Conservation (phyloP, 35 echinoderm and acorn worm species). For the Amphiura filiformis region DNA sequence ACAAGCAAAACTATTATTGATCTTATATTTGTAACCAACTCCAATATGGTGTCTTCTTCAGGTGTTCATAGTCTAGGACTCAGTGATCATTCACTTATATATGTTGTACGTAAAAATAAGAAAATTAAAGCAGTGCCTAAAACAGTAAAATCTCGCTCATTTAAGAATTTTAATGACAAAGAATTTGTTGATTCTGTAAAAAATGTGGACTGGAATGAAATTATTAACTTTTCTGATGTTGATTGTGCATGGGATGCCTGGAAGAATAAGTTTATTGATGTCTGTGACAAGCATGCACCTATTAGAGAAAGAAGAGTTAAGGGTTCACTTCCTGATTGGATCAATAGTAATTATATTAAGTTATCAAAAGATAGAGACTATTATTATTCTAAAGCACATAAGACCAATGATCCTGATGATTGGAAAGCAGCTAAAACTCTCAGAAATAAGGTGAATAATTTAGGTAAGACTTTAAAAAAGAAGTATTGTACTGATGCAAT, state of each 20-base stretch:
- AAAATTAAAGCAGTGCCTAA: too few species aligned
- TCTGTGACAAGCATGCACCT: neutral
- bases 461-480: neutral
- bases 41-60: neutral
- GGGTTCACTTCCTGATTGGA: neutral
- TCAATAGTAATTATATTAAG: neutral
- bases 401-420: neutral
- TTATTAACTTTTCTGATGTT: too few species aligned
- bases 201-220: too few species aligned
- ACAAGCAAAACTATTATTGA: neutral
- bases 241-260: too few species aligned
- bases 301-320: neutral
- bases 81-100: neutral
- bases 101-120: neutral
- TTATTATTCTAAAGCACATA: neutral
- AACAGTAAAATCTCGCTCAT: too few species aligned
- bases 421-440: neutral
- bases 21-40: neutral
- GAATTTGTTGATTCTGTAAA: too few species aligned
- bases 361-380: neutral
- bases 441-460: neutral
- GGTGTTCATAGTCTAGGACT: neutral
- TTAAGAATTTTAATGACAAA: too few species aligned
- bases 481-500: neutral
- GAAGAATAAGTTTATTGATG: neutral